Conservation (phyloP, 2,888 invertebrate genomes). For the Melanophora roralis region DNA sequence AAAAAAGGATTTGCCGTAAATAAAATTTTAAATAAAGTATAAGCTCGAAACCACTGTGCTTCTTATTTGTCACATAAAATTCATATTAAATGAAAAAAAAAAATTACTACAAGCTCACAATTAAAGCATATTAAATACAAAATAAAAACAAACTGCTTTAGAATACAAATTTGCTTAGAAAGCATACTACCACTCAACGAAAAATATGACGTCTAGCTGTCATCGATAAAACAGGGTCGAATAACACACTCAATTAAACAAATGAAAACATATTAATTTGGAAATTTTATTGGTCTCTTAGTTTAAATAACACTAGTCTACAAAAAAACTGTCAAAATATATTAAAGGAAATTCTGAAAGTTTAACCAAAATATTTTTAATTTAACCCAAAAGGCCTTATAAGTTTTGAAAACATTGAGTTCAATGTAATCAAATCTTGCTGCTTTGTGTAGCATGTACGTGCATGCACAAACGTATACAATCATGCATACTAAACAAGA, state of each 20-base stretch:
- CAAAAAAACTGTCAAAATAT: too few species aligned
- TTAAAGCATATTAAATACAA: conserved; percentile 36
- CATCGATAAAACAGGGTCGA: background rate
- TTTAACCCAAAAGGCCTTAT: too few species aligned
- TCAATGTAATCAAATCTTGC: too few species aligned
- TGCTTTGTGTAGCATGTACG: background rate
- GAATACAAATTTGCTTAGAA: background rate
- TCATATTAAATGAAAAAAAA: background rate
- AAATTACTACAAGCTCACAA: conserved; percentile 13
- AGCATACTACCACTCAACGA: too few species aligned
- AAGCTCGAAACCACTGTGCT: background rate
- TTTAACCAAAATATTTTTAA: too few species aligned
- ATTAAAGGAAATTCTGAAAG: too few species aligned
- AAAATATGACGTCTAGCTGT: conserved; percentile 42
- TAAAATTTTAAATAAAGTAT: too few species aligned
- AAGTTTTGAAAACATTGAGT: too few species aligned
- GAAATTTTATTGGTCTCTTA: conserved; percentile 29
- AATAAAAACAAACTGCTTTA: conserved; percentile 10
- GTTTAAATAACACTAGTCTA: background rate
- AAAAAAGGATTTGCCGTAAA: too few species aligned
- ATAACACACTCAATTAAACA: background rate
- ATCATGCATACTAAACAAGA: background rate
- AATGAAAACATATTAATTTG: conserved; percentile 24
- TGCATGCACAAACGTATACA: background rate
- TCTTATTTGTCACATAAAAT: background rate